phyloP scores from a whole-genome alignment of 1,140 invertebrate species.

The Psilanteris sp. region DNA sequence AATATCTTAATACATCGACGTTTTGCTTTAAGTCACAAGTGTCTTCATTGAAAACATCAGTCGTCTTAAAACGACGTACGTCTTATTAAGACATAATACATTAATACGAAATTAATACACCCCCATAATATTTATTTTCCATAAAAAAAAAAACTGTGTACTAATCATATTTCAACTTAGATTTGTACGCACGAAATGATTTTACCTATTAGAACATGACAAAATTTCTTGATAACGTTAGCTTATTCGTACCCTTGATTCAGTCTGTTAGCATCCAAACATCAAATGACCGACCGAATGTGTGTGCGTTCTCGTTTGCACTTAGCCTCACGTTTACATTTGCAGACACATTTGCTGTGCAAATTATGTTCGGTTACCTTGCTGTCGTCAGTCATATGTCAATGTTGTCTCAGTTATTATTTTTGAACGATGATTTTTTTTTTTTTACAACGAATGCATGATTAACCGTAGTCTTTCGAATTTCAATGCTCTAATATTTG shows the following conservation, averaged over 20 bases:
- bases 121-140: too few species aligned
- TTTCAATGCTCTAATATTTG: constrained; percentile 6
- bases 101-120: too few species aligned
- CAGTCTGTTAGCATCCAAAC: constrained; percentile 35
- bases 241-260: constrained; percentile 18
- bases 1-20: too few species aligned
- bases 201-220: too few species aligned
- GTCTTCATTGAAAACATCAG: too few species aligned
- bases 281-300: constrained; percentile 39
- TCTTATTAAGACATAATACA: too few species aligned
- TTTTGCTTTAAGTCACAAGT: too few species aligned
- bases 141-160: too few species aligned
- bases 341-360: constrained; percentile 27
- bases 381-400: constrained; percentile 10
- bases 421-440: constrained; percentile 13
- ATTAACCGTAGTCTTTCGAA: constrained; percentile 1
- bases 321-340: constrained; percentile 31
- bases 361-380: constrained; percentile 38
- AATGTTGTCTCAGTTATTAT: constrained; percentile 32
- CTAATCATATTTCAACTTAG: constrained; percentile 12
- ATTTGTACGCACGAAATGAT: too few species aligned
- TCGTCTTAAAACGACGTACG: too few species aligned
- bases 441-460: not conserved
- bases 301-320: constrained; percentile 45
- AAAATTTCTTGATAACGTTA: constrained; percentile 36